These are phyloP conservation scores for Phortica magna DNA, from an alignment of 2,888 invertebrate genomes.

Conservation along the genomic window DNA sequence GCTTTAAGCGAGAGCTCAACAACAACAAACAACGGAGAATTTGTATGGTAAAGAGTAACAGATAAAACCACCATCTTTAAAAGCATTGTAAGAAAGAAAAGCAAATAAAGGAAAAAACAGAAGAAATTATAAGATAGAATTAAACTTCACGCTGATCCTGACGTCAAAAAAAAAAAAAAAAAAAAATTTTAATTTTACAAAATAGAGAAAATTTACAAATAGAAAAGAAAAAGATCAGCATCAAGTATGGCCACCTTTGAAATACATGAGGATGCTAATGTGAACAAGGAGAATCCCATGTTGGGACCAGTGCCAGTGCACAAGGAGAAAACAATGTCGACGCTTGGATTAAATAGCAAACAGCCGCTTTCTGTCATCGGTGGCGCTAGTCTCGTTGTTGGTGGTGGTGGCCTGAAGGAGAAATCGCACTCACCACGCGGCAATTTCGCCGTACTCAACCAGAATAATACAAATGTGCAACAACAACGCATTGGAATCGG, in stretches of 20 bases:
- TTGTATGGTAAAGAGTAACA: constrained; percentile 50
- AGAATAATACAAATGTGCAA: constrained; percentile 55
- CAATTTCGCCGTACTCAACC: constrained; percentile 64
- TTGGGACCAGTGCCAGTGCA: constrained; percentile 43
- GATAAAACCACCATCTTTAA: constrained; percentile 60
- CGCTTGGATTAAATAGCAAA: constrained; percentile 49
- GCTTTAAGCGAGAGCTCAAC: neutral
- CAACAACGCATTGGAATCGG: constrained; percentile 42
- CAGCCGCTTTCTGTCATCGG: constrained; percentile 64
- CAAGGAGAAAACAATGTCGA: constrained; percentile 51
- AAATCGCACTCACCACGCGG: constrained; percentile 58
- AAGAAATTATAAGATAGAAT: constrained; percentile 5
- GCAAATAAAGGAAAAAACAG: constrained; percentile 33
- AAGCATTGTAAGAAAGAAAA: constrained; percentile 44
- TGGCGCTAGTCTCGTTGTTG: constrained; percentile 31
- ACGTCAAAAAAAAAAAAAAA: neutral
- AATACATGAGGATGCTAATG: constrained; percentile 85
- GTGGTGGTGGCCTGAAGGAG: constrained; percentile 54
- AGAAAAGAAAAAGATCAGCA: constrained; percentile 43
- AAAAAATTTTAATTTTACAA: constrained; percentile 2
- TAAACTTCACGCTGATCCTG: constrained; percentile 4
- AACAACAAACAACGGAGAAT: constrained; percentile 15
- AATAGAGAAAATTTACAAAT: constrained; percentile 14
- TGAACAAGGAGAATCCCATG: constrained; percentile 82
- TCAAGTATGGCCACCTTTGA: constrained; percentile 85